phyloP scores from a whole-genome alignment of 2,797 vertebrate species.

The Poeciliopsis gracilis region DNA sequence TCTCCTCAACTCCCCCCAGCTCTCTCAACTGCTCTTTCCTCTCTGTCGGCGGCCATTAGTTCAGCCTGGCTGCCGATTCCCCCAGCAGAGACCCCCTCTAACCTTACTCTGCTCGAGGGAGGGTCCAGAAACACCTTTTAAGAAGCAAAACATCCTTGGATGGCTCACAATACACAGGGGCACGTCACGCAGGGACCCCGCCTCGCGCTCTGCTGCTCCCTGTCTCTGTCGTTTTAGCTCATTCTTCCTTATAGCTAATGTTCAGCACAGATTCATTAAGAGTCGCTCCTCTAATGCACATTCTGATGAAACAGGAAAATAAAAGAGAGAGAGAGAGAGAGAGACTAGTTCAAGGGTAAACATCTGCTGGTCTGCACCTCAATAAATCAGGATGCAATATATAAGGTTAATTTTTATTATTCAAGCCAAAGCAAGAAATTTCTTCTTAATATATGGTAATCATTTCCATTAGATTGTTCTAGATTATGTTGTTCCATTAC shows the following conservation, averaged over 20 bases:
- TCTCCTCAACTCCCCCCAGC: slow-evolving; percentile 5
- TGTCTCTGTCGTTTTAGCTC: background rate
- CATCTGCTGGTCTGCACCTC: background rate
- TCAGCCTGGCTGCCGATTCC: slow-evolving; percentile 65
- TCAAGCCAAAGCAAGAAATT: background rate
- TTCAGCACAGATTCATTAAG: background rate
- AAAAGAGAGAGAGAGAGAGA: too few relatives aligned
- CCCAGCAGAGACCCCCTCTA: slow-evolving; percentile 51
- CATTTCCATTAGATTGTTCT: too few relatives aligned
- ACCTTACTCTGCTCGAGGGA: slow-evolving; percentile 43
- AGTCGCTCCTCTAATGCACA: background rate
- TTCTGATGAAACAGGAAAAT: background rate
- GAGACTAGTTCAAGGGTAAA: background rate
- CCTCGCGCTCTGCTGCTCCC: background rate
- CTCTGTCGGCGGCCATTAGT: slow-evolving; percentile 74
- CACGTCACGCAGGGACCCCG: slow-evolving; percentile 23
- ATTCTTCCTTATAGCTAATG: background rate
- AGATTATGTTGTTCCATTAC: too few relatives aligned
- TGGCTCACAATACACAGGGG: slow-evolving; percentile 33
- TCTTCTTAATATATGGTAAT: too few relatives aligned
- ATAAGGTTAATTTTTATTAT: background rate
- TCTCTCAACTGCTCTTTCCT: slow-evolving; percentile 54
- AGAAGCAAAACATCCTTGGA: slow-evolving; percentile 64
- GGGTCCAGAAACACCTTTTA: slow-evolving; percentile 60
- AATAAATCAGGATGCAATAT: background rate